Conservation (phyloP, 2,797 vertebrate species). For the Hoplostethus mediterraneus region DNA sequence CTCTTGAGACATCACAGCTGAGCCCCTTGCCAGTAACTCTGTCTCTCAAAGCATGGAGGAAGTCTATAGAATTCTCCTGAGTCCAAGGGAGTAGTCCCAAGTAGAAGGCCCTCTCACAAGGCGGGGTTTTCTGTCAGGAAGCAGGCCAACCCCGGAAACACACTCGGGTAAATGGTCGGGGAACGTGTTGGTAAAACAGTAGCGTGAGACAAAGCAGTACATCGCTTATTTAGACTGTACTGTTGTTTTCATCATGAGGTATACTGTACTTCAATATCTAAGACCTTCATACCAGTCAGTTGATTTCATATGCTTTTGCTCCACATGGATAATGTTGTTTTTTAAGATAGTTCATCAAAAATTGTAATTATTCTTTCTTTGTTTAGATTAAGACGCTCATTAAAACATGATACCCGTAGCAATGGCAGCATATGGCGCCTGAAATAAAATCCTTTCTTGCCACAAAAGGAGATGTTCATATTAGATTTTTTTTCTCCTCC, state of each 20-base stretch:
- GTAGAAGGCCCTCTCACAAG: slow-evolving; percentile 63
- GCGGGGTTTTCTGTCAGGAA: slow-evolving; percentile 58
- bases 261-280: slow-evolving; percentile 15
- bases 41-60: slow-evolving; percentile 35
- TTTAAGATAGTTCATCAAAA: slow-evolving; percentile 55
- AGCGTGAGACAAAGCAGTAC: slow-evolving; percentile 5
- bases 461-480: slow-evolving; percentile 89
- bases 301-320: slow-evolving; percentile 53
- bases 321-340: slow-evolving; percentile 52
- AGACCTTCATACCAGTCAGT: slow-evolving; percentile 5
- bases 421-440: slow-evolving; percentile 73
- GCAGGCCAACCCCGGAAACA: slow-evolving; percentile 35
- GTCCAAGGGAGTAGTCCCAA: slow-evolving; percentile 66
- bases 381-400: slow-evolving; percentile 78
- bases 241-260: slow-evolving; percentile 16
- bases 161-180: slow-evolving; percentile 34
- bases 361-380: slow-evolving; percentile 73
- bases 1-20: slow-evolving; percentile 61
- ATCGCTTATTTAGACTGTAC: slow-evolving; percentile 10
- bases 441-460: slow-evolving; percentile 86
- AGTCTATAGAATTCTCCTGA: slow-evolving; percentile 61
- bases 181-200: slow-evolving; percentile 31
- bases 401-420: slow-evolving; percentile 77
- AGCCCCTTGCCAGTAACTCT: slow-evolving; percentile 43
- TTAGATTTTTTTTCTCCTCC: slow-evolving; percentile 84